A percentile compares a stretch with the other conserved stretches of the same genome.
These are phyloP conservation scores for Drosophila koepferae DNA, from an alignment of 2,888 invertebrate species.

Conservation along the genomic window DNA sequence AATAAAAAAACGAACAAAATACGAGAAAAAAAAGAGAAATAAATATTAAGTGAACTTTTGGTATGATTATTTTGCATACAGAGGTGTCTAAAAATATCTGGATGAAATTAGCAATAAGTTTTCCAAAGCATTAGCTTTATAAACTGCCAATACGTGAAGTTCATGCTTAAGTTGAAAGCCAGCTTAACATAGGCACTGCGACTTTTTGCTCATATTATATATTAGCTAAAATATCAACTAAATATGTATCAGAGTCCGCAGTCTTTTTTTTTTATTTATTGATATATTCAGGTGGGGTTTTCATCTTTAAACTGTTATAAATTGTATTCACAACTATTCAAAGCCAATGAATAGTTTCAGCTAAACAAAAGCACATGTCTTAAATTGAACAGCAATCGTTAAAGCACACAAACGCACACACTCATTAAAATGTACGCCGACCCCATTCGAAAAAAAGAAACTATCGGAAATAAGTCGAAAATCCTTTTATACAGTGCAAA, in stretches of 20 bases:
- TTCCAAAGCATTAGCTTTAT: no score
- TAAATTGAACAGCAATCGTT: constrained; percentile 50
- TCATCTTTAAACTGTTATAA: background rate
- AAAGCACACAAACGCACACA: constrained; percentile 10
- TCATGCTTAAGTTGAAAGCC: background rate
- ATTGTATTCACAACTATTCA: constrained; percentile 5
- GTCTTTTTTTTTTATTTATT: no score
- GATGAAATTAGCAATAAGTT: no score
- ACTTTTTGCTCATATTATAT: background rate
- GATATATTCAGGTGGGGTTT: no score
- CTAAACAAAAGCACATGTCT: constrained; percentile 12
- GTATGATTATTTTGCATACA: no score
- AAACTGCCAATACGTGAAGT: no score
- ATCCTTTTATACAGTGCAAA: constrained; percentile 50
- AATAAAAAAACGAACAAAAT: no score
- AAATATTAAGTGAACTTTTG: no score
- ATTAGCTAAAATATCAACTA: background rate
- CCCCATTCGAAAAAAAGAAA: constrained; percentile 46
- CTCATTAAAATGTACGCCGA: constrained; percentile 23
- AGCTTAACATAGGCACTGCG: background rate
- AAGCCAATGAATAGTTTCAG: constrained; percentile 33
- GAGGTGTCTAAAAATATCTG: no score
- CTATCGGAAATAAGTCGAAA: constrained; percentile 50
- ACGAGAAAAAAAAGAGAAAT: no score
- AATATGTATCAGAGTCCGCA: no score